A percentile compares a stretch with the other conserved stretches of the same genome.
phyloP scores from a whole-genome alignment of 2,888 invertebrate species.

The Andrena camellia region DNA sequence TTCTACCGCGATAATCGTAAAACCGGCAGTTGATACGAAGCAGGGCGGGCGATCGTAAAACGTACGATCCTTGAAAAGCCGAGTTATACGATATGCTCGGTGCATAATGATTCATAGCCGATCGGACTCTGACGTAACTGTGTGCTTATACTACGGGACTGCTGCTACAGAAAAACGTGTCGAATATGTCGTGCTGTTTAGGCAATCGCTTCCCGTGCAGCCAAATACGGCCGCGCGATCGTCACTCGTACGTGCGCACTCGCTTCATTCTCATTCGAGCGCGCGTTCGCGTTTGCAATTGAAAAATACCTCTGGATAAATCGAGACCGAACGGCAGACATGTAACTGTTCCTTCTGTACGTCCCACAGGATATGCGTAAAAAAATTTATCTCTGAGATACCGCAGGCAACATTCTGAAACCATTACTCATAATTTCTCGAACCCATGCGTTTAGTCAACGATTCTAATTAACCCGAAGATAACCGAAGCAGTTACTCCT shows the following conservation, averaged over 20 bases:
- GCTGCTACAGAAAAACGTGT: slow-evolving; percentile 54
- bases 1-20: slow-evolving; percentile 42
- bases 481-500: no score
- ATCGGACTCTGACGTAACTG: slow-evolving; percentile 71
- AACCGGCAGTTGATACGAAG: slow-evolving; percentile 26
- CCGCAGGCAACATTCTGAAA: neutral
- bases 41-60: slow-evolving; percentile 39
- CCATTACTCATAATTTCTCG: neutral
- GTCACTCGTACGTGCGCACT: slow-evolving; percentile 24
- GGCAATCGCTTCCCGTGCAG: slow-evolving; percentile 53
- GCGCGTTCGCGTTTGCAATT: neutral
- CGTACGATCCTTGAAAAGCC: slow-evolving; percentile 70
- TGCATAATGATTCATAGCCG: slow-evolving; percentile 74
- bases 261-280: slow-evolving; percentile 39
- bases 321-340: neutral
- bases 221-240: slow-evolving; percentile 60
- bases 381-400: slow-evolving; percentile 12
- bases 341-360: neutral
- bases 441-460: no score
- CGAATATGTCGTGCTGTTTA: slow-evolving; percentile 52
- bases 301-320: slow-evolving; percentile 31
- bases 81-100: slow-evolving; percentile 68
- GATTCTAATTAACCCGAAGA: no score
- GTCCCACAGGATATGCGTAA: neutral
- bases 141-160: slow-evolving; percentile 34